Conservation (phyloP, 2,888 invertebrate species). For the Harpagoxenus sublaevis region DNA sequence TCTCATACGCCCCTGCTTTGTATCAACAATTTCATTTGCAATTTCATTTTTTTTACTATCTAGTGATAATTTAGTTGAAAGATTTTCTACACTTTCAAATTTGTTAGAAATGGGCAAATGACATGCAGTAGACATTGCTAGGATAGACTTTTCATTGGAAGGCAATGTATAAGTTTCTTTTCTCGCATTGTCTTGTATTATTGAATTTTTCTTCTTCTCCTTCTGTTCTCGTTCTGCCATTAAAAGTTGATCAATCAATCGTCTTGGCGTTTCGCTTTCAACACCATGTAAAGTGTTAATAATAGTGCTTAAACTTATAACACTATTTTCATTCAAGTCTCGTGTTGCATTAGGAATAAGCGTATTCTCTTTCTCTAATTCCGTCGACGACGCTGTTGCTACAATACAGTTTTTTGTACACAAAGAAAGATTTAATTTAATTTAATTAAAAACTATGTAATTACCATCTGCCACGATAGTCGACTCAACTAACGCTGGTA, state of each 20-base stretch:
- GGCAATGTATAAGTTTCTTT: conserved; percentile 73
- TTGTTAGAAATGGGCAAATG: not conserved
- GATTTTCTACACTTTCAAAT: conserved; percentile 44
- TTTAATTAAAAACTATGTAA: conserved; percentile 5
- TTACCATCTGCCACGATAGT: conserved; percentile 79
- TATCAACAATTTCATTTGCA: conserved; percentile 38
- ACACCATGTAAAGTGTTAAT: conserved; percentile 79
- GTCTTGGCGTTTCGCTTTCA: conserved; percentile 79
- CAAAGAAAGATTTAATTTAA: not conserved
- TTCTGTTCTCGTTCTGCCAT: conserved; percentile 74
- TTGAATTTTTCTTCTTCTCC: conserved; percentile 65
- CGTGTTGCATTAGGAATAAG: conserved; percentile 48
- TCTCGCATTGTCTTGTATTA: conserved; percentile 47
- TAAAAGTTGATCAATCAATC: conserved; percentile 81
- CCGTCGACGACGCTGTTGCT: conserved; percentile 43
- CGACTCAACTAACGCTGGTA: conserved; percentile 78
- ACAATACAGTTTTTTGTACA: not conserved
- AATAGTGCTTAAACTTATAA: conserved; percentile 83
- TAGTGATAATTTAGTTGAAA: conserved; percentile 76
- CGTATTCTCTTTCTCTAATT: conserved; percentile 39
- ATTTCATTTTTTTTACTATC: conserved; percentile 72
- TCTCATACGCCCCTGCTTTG: conserved; percentile 44
- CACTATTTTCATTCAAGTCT: conserved; percentile 75
- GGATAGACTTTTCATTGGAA: conserved; percentile 70
- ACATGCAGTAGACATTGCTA: conserved; percentile 57